Evolutionary conservation across 64 coral and sea anemone species (phyloP), one percentile per base, ranked within the genome.

Genomic region (Stichodactyla mertensii): DNA sequence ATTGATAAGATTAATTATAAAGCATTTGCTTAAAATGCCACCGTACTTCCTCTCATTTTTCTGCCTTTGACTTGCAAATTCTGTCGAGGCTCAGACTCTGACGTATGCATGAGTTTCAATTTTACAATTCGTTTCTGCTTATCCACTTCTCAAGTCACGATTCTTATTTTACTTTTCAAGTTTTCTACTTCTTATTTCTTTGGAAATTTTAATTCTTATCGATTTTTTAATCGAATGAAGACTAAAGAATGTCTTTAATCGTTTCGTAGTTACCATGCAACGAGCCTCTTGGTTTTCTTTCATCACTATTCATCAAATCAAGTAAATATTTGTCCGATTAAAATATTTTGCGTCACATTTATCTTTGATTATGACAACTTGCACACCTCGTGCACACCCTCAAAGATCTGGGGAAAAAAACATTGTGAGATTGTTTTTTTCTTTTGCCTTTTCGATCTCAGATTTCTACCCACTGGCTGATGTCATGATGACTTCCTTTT

Each of bases 381-480:
- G 69, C 69, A 74, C 69, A 74, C 69, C 69, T 74, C 26, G 7
- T 74, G 69, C 69, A 74, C 69, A 74, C 69, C 69, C 69, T 74
- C 69, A 74, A 74, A 74, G 69, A 26, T 26, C 69, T 27, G 22
- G 10, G 26, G 15, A 6, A 4, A 6, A 4, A 1, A 66, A 18
- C 19, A 22, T 13, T 66, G 7, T 66, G 62, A 61, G 59, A 61
- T 61, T 61, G 59, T 61, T 3, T 15, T 61, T 13, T 61, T 61
- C 59, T 15, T 45, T 15, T 22, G 4, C 5, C 0, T 66, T 66
- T 31, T 74, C 27, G 24, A 74, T 27, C 62, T 66, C 62, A 66
- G 62, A 66, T 45, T 45, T 45, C 36, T 45, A 45, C 19, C 18
- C 4, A 6, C 19, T 61, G 59, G 4, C 59, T 61, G 59, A 16